Evolutionary conservation across 1,140 invertebrate species (phyloP).

Genomic region (Pachyrhynchus sulphureomaculatus): DNA sequence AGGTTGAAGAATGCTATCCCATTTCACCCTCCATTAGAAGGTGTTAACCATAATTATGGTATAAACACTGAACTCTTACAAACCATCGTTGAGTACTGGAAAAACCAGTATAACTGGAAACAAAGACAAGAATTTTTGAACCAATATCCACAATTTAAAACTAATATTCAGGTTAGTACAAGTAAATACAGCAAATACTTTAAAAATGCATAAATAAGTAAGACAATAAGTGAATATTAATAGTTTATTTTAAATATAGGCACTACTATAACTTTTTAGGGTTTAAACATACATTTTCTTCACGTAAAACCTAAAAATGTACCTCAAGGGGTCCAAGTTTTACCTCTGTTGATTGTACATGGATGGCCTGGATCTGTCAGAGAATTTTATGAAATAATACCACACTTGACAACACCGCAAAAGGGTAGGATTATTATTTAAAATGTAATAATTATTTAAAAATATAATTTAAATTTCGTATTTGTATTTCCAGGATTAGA

Average conservation of each 20-base stretch:
- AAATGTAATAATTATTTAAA: neutral
- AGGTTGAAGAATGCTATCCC: conserved; percentile 59
- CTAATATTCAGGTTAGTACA: conserved; percentile 56
- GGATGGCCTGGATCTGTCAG: too few species aligned
- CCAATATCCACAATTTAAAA: conserved; percentile 70
- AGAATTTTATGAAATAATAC: too few species aligned
- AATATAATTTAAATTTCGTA: conserved; percentile 69
- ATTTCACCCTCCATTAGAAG: conserved; percentile 63
- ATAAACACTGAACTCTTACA: too few species aligned
- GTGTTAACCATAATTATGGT: too few species aligned
- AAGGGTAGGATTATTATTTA: too few species aligned
- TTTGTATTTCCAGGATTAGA: conserved; percentile 63
- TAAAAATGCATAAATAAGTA: neutral
- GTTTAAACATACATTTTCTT: too few species aligned
- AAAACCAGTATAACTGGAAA: conserved; percentile 74
- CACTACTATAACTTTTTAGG: too few species aligned
- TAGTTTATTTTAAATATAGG: neutral
- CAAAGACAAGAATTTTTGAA: too few species aligned
- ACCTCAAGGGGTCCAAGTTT: too few species aligned
- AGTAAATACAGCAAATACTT: conserved; percentile 26
- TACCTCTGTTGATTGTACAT: too few species aligned
- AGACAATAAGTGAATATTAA: neutral
- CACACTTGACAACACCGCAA: too few species aligned
- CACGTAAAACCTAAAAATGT: too few species aligned
- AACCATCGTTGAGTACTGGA: conserved; percentile 76